These are phyloP conservation scores for Carabus problematicus DNA, from an alignment of 2,888 invertebrate genomes.

Conservation along the genomic window DNA sequence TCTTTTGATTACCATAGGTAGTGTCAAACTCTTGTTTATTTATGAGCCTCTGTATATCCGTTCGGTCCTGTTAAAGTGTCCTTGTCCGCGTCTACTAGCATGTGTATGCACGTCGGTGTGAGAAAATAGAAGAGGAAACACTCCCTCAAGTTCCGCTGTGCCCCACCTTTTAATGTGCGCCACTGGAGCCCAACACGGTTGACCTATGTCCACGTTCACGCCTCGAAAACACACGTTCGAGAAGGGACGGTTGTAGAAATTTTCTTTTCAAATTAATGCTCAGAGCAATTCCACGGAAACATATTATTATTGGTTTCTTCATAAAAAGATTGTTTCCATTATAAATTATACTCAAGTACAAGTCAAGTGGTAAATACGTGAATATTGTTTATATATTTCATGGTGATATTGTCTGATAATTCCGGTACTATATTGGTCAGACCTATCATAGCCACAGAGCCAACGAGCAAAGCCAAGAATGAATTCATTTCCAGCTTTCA, in stretches of 20 bases:
- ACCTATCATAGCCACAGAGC: neutral
- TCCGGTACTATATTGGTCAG: neutral
- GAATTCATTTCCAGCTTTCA: slow-evolving; percentile 41
- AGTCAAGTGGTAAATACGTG: neutral
- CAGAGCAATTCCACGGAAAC: neutral
- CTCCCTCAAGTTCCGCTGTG: slow-evolving; percentile 14
- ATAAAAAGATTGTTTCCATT: too few relatives aligned
- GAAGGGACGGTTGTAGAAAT: slow-evolving; percentile 17
- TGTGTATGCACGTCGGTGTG: slow-evolving; percentile 13
- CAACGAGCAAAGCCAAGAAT: slow-evolving; percentile 2
- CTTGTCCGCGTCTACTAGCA: slow-evolving; percentile 7
- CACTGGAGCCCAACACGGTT: slow-evolving; percentile 30
- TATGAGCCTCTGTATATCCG: slow-evolving; percentile 20
- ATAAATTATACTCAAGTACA: neutral
- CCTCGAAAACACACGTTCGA: slow-evolving; percentile 15
- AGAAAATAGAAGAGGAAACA: slow-evolving; percentile 19
- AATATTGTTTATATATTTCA: neutral
- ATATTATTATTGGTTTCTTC: neutral
- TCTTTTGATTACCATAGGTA: slow-evolving; percentile 42
- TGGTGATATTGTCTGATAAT: too few relatives aligned
- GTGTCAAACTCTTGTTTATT: slow-evolving; percentile 40
- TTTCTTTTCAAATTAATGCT: neutral
- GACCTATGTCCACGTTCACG: slow-evolving; percentile 27
- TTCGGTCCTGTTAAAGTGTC: slow-evolving; percentile 13
- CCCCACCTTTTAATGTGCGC: slow-evolving; percentile 31